These are phyloP conservation scores for Daboia siamensis DNA, from an alignment of 2,113 vertebrate genomes.

Conservation along the genomic window DNA sequence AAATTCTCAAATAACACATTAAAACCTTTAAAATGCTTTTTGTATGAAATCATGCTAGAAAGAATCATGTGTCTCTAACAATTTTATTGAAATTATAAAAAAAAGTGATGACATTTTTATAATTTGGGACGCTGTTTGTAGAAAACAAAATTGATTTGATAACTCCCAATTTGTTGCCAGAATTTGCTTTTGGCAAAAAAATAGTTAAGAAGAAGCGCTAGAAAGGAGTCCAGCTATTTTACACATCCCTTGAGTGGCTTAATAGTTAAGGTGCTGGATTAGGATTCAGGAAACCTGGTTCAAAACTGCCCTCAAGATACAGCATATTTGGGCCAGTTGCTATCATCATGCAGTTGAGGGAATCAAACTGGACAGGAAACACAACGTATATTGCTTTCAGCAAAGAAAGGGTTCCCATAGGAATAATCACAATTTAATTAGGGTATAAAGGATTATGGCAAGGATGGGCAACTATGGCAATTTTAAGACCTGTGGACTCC, in stretches of 20 bases:
- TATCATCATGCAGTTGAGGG: not conserved
- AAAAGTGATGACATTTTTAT: not conserved
- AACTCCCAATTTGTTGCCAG: not conserved
- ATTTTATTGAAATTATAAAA: not conserved
- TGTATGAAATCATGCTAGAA: not conserved
- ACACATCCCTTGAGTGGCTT: not conserved
- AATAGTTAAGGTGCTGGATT: not conserved
- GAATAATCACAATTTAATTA: not conserved
- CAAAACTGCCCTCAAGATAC: not conserved
- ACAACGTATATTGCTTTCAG: not conserved
- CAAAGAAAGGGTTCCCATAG: not conserved
- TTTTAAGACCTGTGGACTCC: too few relatives aligned
- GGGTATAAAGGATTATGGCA: not conserved
- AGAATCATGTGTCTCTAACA: not conserved
- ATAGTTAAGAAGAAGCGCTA: not conserved
- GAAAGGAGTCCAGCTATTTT: not conserved
- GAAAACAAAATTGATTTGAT: not conserved
- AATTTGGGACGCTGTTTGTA: not conserved
- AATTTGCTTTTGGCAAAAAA: not conserved
- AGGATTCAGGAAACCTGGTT: not conserved
- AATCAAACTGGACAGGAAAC: not conserved
- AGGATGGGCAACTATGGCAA: too few relatives aligned
- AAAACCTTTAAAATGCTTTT: not conserved
- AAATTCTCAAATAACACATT: not conserved
- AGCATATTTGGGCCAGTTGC: not conserved